These are phyloP conservation scores for Ptychoptera albimana DNA, from an alignment of 2,888 invertebrate genomes.

Conservation along the genomic window DNA sequence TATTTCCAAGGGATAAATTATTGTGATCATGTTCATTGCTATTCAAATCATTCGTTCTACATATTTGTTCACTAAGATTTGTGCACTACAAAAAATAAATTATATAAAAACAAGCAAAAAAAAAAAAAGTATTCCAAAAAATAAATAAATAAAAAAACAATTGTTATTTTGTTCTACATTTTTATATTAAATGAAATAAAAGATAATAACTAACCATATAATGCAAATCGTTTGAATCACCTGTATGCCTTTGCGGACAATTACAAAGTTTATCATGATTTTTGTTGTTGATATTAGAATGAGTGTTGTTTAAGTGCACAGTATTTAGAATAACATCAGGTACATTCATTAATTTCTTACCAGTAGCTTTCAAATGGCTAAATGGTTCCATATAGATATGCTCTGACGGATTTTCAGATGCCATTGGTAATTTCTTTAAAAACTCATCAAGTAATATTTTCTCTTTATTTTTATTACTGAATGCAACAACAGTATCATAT, in stretches of 20 bases:
- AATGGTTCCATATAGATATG: slow-evolving; percentile 19
- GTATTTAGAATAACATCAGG: too few relatives aligned
- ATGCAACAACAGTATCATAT: slow-evolving; percentile 13
- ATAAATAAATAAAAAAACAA: neutral
- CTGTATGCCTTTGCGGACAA: slow-evolving; percentile 14
- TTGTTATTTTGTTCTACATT: neutral
- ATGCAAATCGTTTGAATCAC: slow-evolving; percentile 13
- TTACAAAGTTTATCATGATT: slow-evolving; percentile 10
- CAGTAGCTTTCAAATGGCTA: slow-evolving; percentile 13
- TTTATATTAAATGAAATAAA: too few relatives aligned
- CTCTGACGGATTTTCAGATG: slow-evolving; percentile 10
- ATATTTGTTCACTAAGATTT: slow-evolving; percentile 14
- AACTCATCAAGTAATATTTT: neutral
- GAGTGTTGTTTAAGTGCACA: too few relatives aligned
- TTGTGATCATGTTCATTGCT: slow-evolving; percentile 13
- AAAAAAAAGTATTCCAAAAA: too few relatives aligned
- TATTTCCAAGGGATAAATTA: slow-evolving; percentile 13
- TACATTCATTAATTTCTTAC: too few relatives aligned
- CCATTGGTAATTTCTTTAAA: neutral
- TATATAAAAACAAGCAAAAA: too few relatives aligned
- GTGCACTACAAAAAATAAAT: slow-evolving; percentile 13
- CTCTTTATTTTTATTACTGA: slow-evolving; percentile 4
- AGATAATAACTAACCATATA: slow-evolving; percentile 14
- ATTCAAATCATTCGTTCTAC: slow-evolving; percentile 9
- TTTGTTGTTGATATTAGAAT: too few relatives aligned